A percentile compares a stretch with the other conserved stretches of the same genome.
These are phyloP conservation scores for Oophaga sylvatica DNA, from an alignment of 2,797 vertebrate species.

Conservation along the genomic window DNA sequence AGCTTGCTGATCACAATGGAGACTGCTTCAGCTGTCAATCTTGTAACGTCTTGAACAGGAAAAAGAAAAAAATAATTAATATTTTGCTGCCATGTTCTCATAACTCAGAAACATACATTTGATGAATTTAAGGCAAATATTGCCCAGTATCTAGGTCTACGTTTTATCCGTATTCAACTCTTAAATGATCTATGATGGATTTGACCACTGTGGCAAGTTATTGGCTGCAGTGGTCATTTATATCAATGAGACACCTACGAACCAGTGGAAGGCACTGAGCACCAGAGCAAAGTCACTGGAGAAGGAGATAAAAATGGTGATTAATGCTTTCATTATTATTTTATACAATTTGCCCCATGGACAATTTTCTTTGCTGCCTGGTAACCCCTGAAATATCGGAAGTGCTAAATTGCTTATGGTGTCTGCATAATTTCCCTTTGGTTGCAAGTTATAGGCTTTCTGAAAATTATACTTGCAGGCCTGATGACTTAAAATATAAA, in stretches of 20 bases:
- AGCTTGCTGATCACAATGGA: slow-evolving; percentile 92
- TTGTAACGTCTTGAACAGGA: slow-evolving; percentile 77
- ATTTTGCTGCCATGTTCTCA: slow-evolving; percentile 60
- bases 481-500: background rate
- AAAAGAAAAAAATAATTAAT: slow-evolving; percentile 72
- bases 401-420: background rate
- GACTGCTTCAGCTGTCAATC: slow-evolving; percentile 83
- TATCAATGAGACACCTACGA: too few species aligned
- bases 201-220: too few species aligned
- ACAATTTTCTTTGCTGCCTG: too few species aligned
- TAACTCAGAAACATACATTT: slow-evolving; percentile 2
- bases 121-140: background rate
- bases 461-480: background rate
- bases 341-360: too few species aligned
- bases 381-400: background rate
- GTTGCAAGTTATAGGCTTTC: background rate
- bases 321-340: too few species aligned
- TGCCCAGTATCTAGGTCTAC: background rate
- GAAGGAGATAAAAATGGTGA: too few species aligned
- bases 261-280: too few species aligned
- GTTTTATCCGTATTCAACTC: background rate
- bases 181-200: background rate
- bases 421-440: background rate
- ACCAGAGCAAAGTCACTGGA: too few species aligned
- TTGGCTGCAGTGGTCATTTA: too few species aligned